Percentiles rank a stretch among this genome's conserved stretches.
These are phyloP conservation scores for Pangasianodon gigas DNA, from an alignment of 2,113 vertebrate species.

Conservation along the genomic window DNA sequence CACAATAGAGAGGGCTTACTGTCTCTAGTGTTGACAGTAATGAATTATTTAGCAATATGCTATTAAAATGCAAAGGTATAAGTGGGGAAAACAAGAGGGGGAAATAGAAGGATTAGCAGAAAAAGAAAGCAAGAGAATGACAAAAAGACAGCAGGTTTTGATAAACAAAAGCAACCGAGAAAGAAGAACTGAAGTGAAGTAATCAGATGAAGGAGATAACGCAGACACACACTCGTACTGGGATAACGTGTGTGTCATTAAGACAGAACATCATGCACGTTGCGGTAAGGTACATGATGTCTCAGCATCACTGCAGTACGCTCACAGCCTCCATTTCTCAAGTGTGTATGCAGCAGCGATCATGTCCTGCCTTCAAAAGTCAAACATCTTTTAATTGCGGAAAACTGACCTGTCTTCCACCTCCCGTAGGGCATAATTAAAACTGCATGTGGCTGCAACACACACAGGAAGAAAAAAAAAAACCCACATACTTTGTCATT, in stretches of 20 bases:
- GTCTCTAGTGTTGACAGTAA: conserved; percentile 51
- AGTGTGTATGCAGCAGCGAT: background rate
- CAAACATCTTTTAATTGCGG: background rate
- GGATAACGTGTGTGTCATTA: conserved; percentile 1
- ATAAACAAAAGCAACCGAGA: background rate
- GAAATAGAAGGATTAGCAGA: conserved; percentile 39
- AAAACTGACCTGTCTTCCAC: background rate
- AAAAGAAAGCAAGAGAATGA: background rate
- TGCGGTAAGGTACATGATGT: conserved; percentile 7
- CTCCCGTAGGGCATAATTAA: conserved; percentile 55
- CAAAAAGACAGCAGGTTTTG: background rate
- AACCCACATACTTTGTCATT: background rate
- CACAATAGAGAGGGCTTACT: background rate
- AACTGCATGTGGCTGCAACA: conserved; percentile 56
- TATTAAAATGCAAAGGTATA: background rate
- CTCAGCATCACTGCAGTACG: background rate
- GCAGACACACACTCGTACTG: background rate
- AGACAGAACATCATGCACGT: background rate
- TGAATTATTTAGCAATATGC: conserved; percentile 52
- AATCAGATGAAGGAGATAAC: background rate
- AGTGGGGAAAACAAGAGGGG: background rate
- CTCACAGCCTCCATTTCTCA: background rate
- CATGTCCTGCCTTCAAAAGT: background rate
- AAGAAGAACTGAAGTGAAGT: background rate
- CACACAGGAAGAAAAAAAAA: background rate